Base-by-base conservation (phyloP, 2,888 invertebrate species). In the Tubulanus polymorphus region DNA sequence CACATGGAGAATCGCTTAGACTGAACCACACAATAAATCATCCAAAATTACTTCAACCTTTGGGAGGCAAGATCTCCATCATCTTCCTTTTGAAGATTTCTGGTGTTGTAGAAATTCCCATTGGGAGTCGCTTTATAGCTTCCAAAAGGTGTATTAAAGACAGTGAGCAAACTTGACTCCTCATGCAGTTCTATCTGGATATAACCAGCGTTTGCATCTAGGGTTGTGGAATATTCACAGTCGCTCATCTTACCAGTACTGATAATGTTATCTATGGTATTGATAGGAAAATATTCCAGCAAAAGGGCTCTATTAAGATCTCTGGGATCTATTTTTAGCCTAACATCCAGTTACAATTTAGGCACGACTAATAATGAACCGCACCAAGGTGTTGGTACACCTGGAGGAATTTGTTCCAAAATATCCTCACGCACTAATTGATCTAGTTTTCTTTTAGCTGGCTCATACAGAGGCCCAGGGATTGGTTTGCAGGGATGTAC, bases 271-370 rank as follows among this genome's bases (percentile, higher is more conserved):
- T 55, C 55, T 18, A 55, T 45, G n/a, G 55, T 55, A n/a, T 26
- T 26, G 15, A 26, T 37, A 2, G 55, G 51, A 37, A 56, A 37
- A 27, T 51, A 50, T 45, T 54, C 55, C 32, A 54, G 12, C 10
- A 45, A 50, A 18, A 57, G 27, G 2, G 55, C 57, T 30, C 50
- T 56, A 29, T 56, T 57, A 2, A 57, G 50, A 41, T 57, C 50
- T 41, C 23, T 48, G 30, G 55, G 55, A 32, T 57, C 55, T 2
- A 57, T 57, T 29, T 48, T 53, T 15, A 56, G 10, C 30, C 47
- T 52, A 3, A 56, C 56, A 30, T 27, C 37, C 2, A 10, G 25
- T 18, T 54, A 18, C 30, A n/a, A 27, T 20, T 45, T 53, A 28
- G 53, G 48, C 6, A 47, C 27, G 3, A 47, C 48, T 26, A 26